Conservation (phyloP, 2,888 invertebrate genomes). For the Oligia latruncula region DNA sequence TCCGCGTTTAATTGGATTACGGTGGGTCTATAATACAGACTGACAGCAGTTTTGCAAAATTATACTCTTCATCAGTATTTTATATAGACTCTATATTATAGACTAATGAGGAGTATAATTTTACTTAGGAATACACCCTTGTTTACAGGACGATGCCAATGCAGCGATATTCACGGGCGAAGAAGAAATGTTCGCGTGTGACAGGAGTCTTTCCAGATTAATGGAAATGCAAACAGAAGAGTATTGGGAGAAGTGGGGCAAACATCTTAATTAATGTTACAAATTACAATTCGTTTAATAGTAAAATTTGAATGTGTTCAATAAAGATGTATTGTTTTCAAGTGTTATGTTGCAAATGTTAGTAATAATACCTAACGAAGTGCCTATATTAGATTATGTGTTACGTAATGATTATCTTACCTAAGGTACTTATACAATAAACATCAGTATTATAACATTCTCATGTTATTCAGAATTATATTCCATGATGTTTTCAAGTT, state of each 20-base stretch:
- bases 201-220: slow-evolving; percentile 97
- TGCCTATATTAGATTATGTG: slow-evolving; percentile 57
- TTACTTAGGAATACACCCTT: slow-evolving; percentile 8
- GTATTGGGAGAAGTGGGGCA: slow-evolving; percentile 97
- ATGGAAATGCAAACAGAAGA: slow-evolving; percentile 98
- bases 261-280: slow-evolving; percentile 74
- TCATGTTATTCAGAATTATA: slow-evolving; percentile 52
- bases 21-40: too few relatives aligned
- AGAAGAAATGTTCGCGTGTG: slow-evolving; percentile 99
- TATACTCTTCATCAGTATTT: not conserved
- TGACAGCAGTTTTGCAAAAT: too few relatives aligned
- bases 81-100: too few relatives aligned
- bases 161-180: slow-evolving; percentile 99
- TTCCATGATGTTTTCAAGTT: slow-evolving; percentile 56
- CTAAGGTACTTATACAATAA: slow-evolving; percentile 36
- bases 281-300: slow-evolving; percentile 18
- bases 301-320: slow-evolving; percentile 44
- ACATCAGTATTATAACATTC: slow-evolving; percentile 65
- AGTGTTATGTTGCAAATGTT: slow-evolving; percentile 41
- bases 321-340: slow-evolving; percentile 31
- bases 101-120: not conserved
- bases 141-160: slow-evolving; percentile 92
- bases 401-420: slow-evolving; percentile 31
- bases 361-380: slow-evolving; percentile 47
- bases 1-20: too few relatives aligned